A percentile compares a stretch with the other conserved stretches of the same genome.
These are phyloP conservation scores for Rutilus rutilus DNA, from an alignment of 2,113 vertebrate species.

Conservation along the genomic window DNA sequence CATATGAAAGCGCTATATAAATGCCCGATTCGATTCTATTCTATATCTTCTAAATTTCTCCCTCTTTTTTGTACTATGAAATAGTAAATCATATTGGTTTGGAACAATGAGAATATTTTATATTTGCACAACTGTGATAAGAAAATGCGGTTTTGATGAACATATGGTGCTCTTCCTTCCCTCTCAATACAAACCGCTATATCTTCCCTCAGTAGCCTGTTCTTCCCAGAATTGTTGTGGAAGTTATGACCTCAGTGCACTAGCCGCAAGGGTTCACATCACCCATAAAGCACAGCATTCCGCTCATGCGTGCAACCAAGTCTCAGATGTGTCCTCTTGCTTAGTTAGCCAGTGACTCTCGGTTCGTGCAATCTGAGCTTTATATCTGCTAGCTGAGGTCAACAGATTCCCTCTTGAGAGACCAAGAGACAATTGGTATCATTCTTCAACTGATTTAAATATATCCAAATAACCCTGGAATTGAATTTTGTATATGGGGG, in stretches of 20 bases:
- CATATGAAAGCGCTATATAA: too few relatives aligned
- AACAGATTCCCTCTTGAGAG: slow-evolving; percentile 9
- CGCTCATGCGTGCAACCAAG: not conserved
- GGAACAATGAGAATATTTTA: not conserved
- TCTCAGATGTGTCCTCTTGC: slow-evolving; percentile 16
- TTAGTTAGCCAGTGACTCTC: not conserved
- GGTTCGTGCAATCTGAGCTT: slow-evolving; percentile 4
- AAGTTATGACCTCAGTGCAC: slow-evolving; percentile 19
- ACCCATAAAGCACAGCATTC: slow-evolving; percentile 10
- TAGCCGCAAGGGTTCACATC: slow-evolving; percentile 30
- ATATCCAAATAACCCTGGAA: not conserved
- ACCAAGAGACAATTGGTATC: not conserved
- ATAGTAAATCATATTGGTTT: not conserved
- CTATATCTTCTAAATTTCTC: not conserved
- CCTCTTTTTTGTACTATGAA: not conserved
- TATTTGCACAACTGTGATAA: not conserved
- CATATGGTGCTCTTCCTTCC: not conserved
- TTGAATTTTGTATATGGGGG: not conserved
- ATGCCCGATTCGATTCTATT: too few relatives aligned
- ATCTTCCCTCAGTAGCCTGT: not conserved
- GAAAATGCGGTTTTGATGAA: not conserved
- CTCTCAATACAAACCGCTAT: not conserved
- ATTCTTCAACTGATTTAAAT: slow-evolving; percentile 30
- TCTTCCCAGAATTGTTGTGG: slow-evolving; percentile 15
- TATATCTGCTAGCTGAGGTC: slow-evolving; percentile 13